Evolutionary conservation across 2,113 vertebrate genomes (phyloP).

Genomic region (Daphoenositta chrysoptera): DNA sequence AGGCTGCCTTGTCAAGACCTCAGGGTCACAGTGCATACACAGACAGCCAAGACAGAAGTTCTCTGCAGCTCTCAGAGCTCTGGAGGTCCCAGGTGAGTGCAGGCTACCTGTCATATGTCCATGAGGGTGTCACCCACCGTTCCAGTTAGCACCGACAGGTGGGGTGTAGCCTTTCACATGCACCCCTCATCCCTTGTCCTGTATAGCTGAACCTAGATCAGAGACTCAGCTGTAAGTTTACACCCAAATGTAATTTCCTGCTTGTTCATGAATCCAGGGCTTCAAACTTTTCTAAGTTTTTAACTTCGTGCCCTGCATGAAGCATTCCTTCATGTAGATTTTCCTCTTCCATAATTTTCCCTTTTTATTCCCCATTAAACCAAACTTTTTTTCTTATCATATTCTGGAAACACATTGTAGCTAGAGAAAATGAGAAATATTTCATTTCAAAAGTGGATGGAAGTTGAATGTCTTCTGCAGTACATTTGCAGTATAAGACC

Average conservation of each 20-base stretch:
- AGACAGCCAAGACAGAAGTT: background rate
- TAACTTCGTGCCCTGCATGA: background rate
- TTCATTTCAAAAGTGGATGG: background rate
- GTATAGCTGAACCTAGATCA: background rate
- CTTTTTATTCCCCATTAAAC: background rate
- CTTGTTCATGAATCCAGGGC: background rate
- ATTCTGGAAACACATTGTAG: background rate
- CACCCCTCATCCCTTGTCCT: background rate
- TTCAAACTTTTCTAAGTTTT: background rate
- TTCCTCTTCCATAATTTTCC: background rate
- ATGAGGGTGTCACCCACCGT: background rate
- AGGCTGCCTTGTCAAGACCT: background rate
- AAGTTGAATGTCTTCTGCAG: background rate
- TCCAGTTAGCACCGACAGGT: background rate
- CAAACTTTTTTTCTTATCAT: background rate
- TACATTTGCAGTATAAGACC: background rate
- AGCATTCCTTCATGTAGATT: background rate
- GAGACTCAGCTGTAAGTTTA: background rate
- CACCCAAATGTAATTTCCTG: background rate
- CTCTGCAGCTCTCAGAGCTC: background rate
- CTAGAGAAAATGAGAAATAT: background rate
- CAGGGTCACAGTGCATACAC: fast-evolving
- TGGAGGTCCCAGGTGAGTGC: background rate
- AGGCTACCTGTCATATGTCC: background rate
- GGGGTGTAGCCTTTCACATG: background rate